phyloP scores from a whole-genome alignment of 2,113 vertebrate genomes.

The Macquaria australasica region DNA sequence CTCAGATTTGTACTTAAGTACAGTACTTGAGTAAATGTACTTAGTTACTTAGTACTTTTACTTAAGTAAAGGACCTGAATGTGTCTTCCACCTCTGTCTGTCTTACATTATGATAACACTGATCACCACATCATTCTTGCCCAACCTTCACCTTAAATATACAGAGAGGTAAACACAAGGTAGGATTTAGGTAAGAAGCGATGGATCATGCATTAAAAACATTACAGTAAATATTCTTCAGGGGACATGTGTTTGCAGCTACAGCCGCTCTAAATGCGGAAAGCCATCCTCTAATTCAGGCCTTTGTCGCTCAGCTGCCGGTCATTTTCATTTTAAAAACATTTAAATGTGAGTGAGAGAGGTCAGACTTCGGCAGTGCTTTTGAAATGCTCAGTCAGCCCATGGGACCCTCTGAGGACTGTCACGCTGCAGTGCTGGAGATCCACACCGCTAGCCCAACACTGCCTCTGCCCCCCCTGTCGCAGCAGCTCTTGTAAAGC shows the following conservation, averaged over 20 bases:
- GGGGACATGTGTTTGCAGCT: neutral
- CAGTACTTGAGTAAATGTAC: too few species aligned
- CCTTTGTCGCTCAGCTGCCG: neutral
- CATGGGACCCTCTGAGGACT: neutral
- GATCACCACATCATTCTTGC: too few species aligned
- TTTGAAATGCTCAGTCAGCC: too few species aligned
- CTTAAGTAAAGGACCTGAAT: neutral
- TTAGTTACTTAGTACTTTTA: neutral
- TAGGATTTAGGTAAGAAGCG: too few species aligned
- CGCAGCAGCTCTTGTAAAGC: neutral
- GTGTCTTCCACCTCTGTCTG: neutral
- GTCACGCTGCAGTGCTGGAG: neutral
- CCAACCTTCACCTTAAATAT: too few species aligned
- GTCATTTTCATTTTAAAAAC: neutral
- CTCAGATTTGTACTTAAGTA: too few species aligned
- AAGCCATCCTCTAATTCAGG: neutral
- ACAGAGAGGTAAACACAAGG: neutral
- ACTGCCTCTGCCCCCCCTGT: neutral
- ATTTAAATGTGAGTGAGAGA: neutral
- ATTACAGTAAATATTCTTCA: too few species aligned
- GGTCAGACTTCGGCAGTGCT: neutral
- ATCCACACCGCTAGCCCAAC: neutral
- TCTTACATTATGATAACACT: too few species aligned
- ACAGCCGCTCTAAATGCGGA: neutral
- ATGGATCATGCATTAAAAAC: too few species aligned